phyloP scores from a whole-genome alignment of 2,888 invertebrate genomes.

The Tipula vernalis region DNA sequence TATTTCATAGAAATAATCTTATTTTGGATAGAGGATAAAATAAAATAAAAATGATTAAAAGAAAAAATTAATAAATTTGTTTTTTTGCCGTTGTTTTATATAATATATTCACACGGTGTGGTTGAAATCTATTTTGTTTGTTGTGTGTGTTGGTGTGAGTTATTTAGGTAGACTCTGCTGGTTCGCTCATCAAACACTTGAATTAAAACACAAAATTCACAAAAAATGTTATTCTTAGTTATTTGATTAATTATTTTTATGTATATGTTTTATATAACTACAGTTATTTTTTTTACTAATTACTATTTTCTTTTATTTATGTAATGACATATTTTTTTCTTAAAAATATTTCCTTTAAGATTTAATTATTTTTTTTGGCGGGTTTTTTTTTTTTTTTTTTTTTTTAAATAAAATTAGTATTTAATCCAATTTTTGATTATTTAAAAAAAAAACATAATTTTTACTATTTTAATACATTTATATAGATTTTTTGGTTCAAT shows the following conservation, averaged over 20 bases:
- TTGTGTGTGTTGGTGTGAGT: neutral
- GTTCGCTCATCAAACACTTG: neutral
- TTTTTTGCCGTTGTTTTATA: neutral
- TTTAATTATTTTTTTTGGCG: neutral
- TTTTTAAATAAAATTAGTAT: neutral
- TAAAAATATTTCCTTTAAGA: neutral
- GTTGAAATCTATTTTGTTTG: neutral
- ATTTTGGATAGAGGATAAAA: neutral
- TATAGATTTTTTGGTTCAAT: neutral
- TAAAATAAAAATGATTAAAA: neutral
- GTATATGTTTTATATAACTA: neutral
- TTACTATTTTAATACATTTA: neutral
- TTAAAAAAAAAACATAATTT: neutral
- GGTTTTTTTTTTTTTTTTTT: neutral
- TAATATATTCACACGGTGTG: neutral
- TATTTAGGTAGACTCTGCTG: neutral
- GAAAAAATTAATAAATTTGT: neutral
- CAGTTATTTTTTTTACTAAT: neutral
- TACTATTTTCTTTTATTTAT: neutral
- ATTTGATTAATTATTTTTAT: neutral
- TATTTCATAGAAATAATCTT: slow-evolving; percentile 4
- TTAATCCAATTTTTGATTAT: neutral
- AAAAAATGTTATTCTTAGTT: neutral
- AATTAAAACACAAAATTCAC: neutral
- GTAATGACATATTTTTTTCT: neutral